phyloP scores from a whole-genome alignment of 2,888 invertebrate species.

The Ichneumon xanthorius region DNA sequence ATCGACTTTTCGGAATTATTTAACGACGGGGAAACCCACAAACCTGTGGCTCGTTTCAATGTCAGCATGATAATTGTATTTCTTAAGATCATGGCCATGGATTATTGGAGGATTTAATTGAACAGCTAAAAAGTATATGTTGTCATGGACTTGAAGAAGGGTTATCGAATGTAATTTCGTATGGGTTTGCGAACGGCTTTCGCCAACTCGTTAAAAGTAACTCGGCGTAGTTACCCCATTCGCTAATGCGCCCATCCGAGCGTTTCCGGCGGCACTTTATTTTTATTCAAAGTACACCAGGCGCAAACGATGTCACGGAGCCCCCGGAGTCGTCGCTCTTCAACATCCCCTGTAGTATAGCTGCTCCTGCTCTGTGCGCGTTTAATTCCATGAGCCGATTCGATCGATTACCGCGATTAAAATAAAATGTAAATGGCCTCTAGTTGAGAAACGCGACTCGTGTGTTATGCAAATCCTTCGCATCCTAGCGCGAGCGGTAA shows the following conservation, averaged over 20 bases:
- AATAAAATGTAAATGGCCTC: conserved; percentile 84
- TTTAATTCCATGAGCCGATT: conserved; percentile 79
- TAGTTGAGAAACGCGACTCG: conserved; percentile 69
- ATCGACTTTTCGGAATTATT: conserved; percentile 2
- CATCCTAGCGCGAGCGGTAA: conserved; percentile 76
- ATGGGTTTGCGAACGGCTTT: conserved; percentile 68
- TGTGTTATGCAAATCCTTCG: conserved; percentile 83
- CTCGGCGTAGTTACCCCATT: conserved; percentile 80
- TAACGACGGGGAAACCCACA: neutral
- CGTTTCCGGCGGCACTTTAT: conserved; percentile 80
- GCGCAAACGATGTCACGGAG: conserved; percentile 52
- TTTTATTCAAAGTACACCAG: conserved; percentile 82
- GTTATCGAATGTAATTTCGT: conserved; percentile 51
- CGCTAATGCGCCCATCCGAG: conserved; percentile 82
- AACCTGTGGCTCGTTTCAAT: neutral
- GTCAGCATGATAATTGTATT: neutral
- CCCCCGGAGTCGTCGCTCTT: conserved; percentile 48
- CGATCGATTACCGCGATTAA: conserved; percentile 84
- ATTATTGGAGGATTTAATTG: neutral
- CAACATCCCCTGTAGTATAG: conserved; percentile 33
- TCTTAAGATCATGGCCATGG: neutral
- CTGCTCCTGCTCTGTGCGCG: conserved; percentile 60
- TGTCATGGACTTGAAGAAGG: conserved; percentile 32
- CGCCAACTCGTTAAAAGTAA: conserved; percentile 81
- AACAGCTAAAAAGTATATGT: neutral